phyloP scores from a whole-genome alignment of 2,888 invertebrate genomes.

The Morinoia aosen region DNA sequence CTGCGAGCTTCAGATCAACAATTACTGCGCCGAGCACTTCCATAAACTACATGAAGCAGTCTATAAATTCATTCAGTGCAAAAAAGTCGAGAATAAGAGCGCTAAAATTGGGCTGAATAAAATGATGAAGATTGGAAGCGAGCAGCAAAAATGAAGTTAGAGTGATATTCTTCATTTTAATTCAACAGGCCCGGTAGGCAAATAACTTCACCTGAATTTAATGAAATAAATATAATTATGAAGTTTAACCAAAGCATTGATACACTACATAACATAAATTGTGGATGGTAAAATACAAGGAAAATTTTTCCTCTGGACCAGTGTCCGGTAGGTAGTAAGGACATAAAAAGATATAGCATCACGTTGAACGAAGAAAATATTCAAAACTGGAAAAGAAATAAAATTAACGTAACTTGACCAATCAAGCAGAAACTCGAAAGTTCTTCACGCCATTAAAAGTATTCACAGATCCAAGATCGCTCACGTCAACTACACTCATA shows the following conservation, averaged over 20 bases:
- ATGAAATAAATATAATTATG: no score
- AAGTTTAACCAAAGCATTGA: no score
- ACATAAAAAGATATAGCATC: no score
- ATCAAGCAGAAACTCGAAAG: no score
- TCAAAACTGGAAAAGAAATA: no score
- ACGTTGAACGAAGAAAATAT: no score
- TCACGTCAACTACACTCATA: neutral
- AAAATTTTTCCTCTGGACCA: no score
- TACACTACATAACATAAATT: no score
- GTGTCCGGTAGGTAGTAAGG: no score
- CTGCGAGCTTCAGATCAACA: neutral
- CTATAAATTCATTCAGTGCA: neutral
- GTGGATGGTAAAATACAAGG: no score
- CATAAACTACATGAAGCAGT: neutral
- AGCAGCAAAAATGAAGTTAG: neutral
- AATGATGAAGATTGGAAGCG: neutral
- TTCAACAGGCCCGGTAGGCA: neutral
- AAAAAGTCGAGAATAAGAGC: neutral
- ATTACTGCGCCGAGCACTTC: neutral
- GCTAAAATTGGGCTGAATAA: neutral
- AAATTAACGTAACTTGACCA: no score
- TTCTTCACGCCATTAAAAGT: neutral
- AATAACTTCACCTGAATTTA: no score
- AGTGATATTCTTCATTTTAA: neutral
- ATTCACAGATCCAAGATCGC: neutral